Conservation (phyloP, 2,888 invertebrate species). For the Ormyrus nitidulus region DNA sequence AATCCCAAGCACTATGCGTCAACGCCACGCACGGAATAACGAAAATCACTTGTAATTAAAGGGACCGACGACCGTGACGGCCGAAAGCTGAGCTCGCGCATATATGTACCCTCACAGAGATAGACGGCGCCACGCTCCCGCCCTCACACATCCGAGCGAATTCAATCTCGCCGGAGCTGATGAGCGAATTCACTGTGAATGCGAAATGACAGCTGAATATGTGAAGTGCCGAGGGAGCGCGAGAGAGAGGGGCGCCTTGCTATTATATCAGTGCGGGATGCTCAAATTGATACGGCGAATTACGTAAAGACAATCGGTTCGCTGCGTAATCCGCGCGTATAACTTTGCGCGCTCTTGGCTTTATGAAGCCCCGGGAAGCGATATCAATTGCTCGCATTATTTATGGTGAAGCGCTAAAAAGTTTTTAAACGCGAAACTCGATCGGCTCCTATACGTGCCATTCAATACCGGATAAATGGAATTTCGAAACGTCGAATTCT, state of each 20-base stretch:
- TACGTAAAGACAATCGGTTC: slow-evolving; percentile 46
- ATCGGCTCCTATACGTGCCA: not conserved
- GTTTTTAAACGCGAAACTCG: not conserved
- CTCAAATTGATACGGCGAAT: slow-evolving; percentile 49
- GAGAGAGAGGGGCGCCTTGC: not conserved
- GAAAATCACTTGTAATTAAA: slow-evolving; percentile 54
- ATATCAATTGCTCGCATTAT: not conserved
- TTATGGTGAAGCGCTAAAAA: not conserved
- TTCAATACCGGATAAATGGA: slow-evolving; percentile 12
- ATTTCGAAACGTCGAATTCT: slow-evolving; percentile 3
- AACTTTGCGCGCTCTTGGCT: not conserved
- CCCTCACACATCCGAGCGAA: slow-evolving; percentile 20
- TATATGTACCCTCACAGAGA: not conserved
- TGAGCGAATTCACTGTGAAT: slow-evolving; percentile 53
- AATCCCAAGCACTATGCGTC: slow-evolving; percentile 50
- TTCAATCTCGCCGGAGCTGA: slow-evolving; percentile 48
- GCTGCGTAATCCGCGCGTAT: slow-evolving; percentile 17
- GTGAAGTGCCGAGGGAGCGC: not conserved
- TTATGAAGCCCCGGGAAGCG: not conserved
- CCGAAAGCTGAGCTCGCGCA: slow-evolving; percentile 38
- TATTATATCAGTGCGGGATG: slow-evolving; percentile 16
- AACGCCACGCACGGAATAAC: slow-evolving; percentile 50
- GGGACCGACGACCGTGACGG: slow-evolving; percentile 48
- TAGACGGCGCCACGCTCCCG: not conserved
- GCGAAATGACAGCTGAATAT: slow-evolving; percentile 54